Conservation (phyloP, 53 echinoderm and acorn worm species). For the Antedon mediterranea region DNA sequence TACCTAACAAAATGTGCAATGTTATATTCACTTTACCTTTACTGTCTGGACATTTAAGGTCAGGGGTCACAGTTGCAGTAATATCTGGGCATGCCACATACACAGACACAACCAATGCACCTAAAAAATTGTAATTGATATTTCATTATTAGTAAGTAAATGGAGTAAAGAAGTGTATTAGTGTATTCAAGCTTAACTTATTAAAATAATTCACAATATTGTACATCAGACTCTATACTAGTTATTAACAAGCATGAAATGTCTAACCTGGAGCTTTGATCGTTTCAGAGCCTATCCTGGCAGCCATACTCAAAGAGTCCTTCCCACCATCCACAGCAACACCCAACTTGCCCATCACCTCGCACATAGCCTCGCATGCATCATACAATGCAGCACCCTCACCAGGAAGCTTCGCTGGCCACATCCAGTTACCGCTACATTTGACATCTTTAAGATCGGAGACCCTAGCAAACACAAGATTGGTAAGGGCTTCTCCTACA, state of each 20-base stretch:
- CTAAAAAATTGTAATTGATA: conserved; percentile 24
- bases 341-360: conserved; percentile 72
- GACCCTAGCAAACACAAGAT: conserved; percentile 86
- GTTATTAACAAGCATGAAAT: no score
- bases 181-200: no score
- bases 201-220: no score
- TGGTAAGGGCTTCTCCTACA: conserved; percentile 80
- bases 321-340: conserved; percentile 90
- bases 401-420: conserved; percentile 93
- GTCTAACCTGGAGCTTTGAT: conserved; percentile 93
- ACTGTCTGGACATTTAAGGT: conserved; percentile 70
- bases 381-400: conserved; percentile 88
- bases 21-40: conserved; percentile 37
- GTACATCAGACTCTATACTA: no score
- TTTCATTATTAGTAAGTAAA: no score
- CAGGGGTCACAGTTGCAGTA: conserved; percentile 79
- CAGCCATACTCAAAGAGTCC: conserved; percentile 94
- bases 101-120: conserved; percentile 74
- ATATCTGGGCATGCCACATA: conserved; percentile 90
- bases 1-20: background rate
- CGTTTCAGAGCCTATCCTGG: conserved; percentile 64
- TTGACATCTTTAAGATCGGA: conserved; percentile 81
- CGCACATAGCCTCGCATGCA: conserved; percentile 87
- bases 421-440: conserved; percentile 99
- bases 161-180: no score